A percentile compares a stretch with the other conserved stretches of the same genome.
phyloP scores from a whole-genome alignment of 1,140 invertebrate species.

The Brachionus calyciflorus region DNA sequence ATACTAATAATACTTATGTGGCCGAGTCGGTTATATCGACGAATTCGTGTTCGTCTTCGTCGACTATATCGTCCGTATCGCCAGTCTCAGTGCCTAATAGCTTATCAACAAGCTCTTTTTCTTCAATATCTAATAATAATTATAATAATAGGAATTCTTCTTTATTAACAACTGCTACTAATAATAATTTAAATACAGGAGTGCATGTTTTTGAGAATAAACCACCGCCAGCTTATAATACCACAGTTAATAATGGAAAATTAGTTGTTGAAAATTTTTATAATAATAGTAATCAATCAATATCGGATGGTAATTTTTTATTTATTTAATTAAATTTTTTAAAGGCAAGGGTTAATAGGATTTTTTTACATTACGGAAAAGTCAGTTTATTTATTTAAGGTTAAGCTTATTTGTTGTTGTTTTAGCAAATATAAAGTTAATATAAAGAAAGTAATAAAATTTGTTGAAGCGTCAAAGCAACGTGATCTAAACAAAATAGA shows the following conservation, averaged over 20 bases:
- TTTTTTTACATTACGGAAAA: too few relatives aligned
- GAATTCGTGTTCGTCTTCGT: constrained; percentile 32
- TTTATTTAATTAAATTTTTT: too few relatives aligned
- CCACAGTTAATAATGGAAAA: background rate
- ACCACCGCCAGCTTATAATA: background rate
- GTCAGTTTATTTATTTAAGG: too few relatives aligned
- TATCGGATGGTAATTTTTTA: constrained; percentile 18
- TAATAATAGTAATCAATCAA: constrained; percentile 32
- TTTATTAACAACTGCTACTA: constrained; percentile 18
- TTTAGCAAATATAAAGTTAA: too few relatives aligned
- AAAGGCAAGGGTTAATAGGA: too few relatives aligned
- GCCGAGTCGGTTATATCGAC: constrained; percentile 24
- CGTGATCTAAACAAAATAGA: too few relatives aligned
- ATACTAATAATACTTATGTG: background rate
- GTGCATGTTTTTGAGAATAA: background rate
- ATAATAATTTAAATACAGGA: background rate
- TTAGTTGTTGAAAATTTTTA: constrained; percentile 1
- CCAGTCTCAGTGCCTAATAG: background rate
- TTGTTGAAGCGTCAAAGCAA: too few relatives aligned
- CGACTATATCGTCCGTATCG: constrained; percentile 17
- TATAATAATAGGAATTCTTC: background rate
- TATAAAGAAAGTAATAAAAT: too few relatives aligned
- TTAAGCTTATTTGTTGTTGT: too few relatives aligned
- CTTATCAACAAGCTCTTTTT: background rate
- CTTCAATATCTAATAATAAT: background rate